phyloP scores from a whole-genome alignment of 1,140 invertebrate genomes.

The Epicauta chinensis region DNA sequence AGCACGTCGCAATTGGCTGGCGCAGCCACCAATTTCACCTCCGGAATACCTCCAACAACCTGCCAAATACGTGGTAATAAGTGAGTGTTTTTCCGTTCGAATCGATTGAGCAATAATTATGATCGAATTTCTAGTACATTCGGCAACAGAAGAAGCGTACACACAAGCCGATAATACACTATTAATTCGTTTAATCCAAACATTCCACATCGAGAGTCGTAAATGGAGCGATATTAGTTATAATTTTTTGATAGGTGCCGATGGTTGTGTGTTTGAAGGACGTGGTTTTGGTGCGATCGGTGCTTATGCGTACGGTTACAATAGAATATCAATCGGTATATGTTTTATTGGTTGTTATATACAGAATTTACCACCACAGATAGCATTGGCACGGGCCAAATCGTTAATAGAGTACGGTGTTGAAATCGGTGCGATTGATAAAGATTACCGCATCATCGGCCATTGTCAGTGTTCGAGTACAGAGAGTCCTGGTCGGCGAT shows the following conservation, averaged over 20 bases:
- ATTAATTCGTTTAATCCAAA: conserved; percentile 43
- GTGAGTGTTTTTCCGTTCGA: conserved; percentile 12
- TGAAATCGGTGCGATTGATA: conserved; percentile 41
- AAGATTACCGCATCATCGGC: conserved; percentile 46
- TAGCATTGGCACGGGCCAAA: conserved; percentile 38
- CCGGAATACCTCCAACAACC: conserved; percentile 21
- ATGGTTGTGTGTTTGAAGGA: conserved; percentile 50
- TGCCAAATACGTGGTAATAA: conserved; percentile 34
- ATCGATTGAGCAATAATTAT: neutral
- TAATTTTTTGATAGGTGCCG: conserved; percentile 50
- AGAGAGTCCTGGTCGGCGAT: conserved; percentile 39
- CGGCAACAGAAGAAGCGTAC: conserved; percentile 44
- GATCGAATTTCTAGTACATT: conserved; percentile 40
- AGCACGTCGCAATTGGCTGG: conserved; percentile 27
- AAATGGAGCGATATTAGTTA: conserved; percentile 46
- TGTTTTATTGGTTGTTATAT: conserved; percentile 58
- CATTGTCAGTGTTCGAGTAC: conserved; percentile 46
- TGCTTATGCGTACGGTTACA: conserved; percentile 58
- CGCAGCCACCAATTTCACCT: conserved; percentile 23
- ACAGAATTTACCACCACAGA: conserved; percentile 37
- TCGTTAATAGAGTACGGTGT: conserved; percentile 43
- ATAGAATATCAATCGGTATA: conserved; percentile 55
- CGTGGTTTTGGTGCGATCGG: conserved; percentile 59
- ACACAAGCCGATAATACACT: conserved; percentile 43
- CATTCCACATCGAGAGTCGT: conserved; percentile 43